Base-by-base conservation (phyloP, 2,888 invertebrate genomes). In the Frankliniella intonsa region DNA sequence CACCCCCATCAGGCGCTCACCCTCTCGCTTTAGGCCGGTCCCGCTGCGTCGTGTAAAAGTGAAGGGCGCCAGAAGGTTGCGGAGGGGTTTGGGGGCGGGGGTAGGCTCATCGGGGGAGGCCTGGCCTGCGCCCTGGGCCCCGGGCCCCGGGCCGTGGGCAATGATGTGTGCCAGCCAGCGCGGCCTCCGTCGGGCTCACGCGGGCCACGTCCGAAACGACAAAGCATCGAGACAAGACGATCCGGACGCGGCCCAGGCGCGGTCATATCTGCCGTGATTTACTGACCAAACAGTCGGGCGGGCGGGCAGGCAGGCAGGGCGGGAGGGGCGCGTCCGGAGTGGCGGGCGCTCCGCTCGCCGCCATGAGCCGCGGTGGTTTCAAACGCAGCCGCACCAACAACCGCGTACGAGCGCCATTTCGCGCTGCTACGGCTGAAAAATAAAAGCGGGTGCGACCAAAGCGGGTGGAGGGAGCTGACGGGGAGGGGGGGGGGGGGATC, bases 181-280 rank as follows among this genome's bases (percentile, higher is more conserved):
- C 38, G 2, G 38, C 38, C 38, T 38, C 38, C 38, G 38, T 5
- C 38, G 38, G 5, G 38, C 38, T 38, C 38, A 5, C 38, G 38
- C 38, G 38, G 38, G 38, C 5, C 38, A 5, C 38, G 38, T 38
- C 38, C 38, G 38, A 38, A 38, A 38, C 38, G 38, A 38, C 38
- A 38, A 38, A 38, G 38, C 38, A 38, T 38, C 38, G 38, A 38
- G 38, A 38, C 38, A 38, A 38, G 69, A 25, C 69, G 25, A 76
- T 25, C 12, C 69, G 25, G 25, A 76, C 12, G 55, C 1, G 55
- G 55, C 55, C 55, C 55, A 25, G n/a, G 69, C 69, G 69, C 69
- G 69, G 69, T 76, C 25, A 76, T 76, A 76, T 76, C 69, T 76
- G 69, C 22, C 69, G 69, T 76, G 69, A 76, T 76, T 76, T 76